A percentile compares a stretch with the other conserved stretches of the same genome.
Evolutionary conservation across 1,140 invertebrate species (phyloP).

Genomic region (Zaprionus davidi): DNA sequence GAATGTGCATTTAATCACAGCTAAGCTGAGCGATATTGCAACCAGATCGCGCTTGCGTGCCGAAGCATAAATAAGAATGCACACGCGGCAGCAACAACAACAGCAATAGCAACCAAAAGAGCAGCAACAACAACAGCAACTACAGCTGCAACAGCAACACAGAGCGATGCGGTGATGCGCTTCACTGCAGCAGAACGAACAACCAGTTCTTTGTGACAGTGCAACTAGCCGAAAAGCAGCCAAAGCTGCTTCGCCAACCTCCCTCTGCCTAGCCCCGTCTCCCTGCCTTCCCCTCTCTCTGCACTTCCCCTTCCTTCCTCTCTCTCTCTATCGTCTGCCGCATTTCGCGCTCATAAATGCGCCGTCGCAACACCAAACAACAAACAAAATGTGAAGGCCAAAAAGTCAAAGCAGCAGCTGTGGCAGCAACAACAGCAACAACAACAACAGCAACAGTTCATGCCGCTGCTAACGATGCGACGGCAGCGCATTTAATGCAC

Average conservation of each 20-base stretch:
- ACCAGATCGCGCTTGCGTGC: slow-evolving; percentile 58
- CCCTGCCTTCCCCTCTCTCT: not conserved
- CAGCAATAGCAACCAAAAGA: not conserved
- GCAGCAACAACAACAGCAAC: slow-evolving; percentile 9
- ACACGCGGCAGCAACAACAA: slow-evolving; percentile 60
- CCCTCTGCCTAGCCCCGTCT: not conserved
- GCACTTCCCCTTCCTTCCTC: not conserved
- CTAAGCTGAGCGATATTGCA: slow-evolving; percentile 57
- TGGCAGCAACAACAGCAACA: not conserved
- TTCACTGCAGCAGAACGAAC: slow-evolving; percentile 74
- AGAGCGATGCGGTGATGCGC: slow-evolving; percentile 66
- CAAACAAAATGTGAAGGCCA: slow-evolving; percentile 20
- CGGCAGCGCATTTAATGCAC: slow-evolving; percentile 75
- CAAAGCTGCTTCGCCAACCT: not conserved
- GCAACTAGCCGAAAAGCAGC: slow-evolving; percentile 22
- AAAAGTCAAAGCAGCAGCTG: slow-evolving; percentile 18
- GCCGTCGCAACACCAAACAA: slow-evolving; percentile 66
- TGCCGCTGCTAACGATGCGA: slow-evolving; percentile 64
- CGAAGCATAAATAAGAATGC: slow-evolving; percentile 71
- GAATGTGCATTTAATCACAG: slow-evolving; percentile 76
- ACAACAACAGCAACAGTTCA: not conserved
- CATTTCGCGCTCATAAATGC: slow-evolving; percentile 61
- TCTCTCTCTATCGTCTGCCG: not conserved
- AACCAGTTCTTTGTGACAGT: slow-evolving; percentile 33
- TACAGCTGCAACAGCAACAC: slow-evolving; percentile 7